These are phyloP conservation scores for Tragopan temminckii DNA, from an alignment of 2,797 vertebrate species.

Conservation along the genomic window DNA sequence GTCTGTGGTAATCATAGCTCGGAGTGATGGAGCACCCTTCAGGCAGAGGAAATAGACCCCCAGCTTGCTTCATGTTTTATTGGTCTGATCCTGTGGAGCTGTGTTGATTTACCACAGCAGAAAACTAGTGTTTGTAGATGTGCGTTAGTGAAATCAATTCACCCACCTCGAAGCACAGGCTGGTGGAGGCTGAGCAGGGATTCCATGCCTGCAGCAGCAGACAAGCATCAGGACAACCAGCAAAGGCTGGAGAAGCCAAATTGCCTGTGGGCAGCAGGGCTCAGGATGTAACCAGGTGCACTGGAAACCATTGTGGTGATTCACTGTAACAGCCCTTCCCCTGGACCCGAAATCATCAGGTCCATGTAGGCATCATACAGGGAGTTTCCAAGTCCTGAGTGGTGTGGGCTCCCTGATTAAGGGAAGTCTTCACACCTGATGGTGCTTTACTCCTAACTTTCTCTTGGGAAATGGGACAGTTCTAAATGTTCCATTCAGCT, in stretches of 20 bases:
- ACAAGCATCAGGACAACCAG: rapidly evolving
- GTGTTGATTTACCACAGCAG: slow-evolving; percentile 50
- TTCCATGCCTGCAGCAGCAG: rapidly evolving
- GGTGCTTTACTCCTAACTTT: not conserved
- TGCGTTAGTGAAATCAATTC: slow-evolving; percentile 45
- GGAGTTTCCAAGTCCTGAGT: not conserved
- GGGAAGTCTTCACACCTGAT: not conserved
- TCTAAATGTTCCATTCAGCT: not conserved
- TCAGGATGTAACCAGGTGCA: not conserved
- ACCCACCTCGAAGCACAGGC: rapidly evolving
- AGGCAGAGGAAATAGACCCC: slow-evolving; percentile 61
- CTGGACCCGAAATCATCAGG: rapidly evolving
- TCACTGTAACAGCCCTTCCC: not conserved
- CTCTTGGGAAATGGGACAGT: not conserved
- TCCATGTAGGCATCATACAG: not conserved
- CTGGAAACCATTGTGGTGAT: not conserved
- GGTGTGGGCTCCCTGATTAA: not conserved
- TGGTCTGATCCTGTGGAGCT: slow-evolving; percentile 26
- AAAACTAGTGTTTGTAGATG: not conserved
- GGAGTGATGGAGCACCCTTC: slow-evolving; percentile 54
- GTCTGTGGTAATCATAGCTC: slow-evolving; percentile 43
- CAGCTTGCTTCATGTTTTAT: slow-evolving; percentile 43
- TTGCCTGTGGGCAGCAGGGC: rapidly evolving
- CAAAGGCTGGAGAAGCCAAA: not conserved
- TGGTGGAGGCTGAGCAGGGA: not conserved